Base-by-base conservation (phyloP, 2,888 invertebrate species). In the Ectobius pallidus region DNA sequence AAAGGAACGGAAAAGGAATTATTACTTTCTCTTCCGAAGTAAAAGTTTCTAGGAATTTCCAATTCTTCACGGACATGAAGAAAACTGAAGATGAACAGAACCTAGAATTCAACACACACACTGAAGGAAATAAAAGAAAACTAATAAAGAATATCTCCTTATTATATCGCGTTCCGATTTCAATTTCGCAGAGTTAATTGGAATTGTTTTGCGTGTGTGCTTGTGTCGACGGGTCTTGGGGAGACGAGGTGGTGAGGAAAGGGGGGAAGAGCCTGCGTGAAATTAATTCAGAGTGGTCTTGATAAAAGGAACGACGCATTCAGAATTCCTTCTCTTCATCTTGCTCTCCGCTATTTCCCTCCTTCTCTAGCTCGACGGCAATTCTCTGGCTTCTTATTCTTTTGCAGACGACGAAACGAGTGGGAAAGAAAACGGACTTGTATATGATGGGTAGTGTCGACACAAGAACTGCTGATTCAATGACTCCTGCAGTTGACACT, bases 231-330 rank as follows among this genome's bases (percentile, higher is more conserved):
- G 67, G 20, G 32, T 39, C 42, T 52, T 16, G 14, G 20, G 18
- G 46, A 20, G 46, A 65, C 16, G 42, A 11, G 30, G 32, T 14
- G 65, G 52, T 14, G 7, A 42, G 2, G 14, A 2, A 14, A 14
- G 55, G 18, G 18, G 42, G 18, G 20, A 18, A 42, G 25, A 1
- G 32, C 69, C 52, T 30, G 70, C 70, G 63, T 67, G 67, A 71
- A 71, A 71, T 71, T 71, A 71, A 71, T 71, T 71, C 71, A 20
- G 55, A 71, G 71, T 71, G 67, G 71, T 63, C 49, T 63, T 71
- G 62, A 52, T 34, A 65, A 65, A 65, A 71, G 71, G 63, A 65
- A 49, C 70, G 69, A 18, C 70, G 27, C 52, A 65, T 71, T 71
- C 65, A 16, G 65, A 71, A 71, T 71, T 71, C 71, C 65, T 25